Conservation (phyloP, 2,113 vertebrate genomes). For the Zapus hudsonius region DNA sequence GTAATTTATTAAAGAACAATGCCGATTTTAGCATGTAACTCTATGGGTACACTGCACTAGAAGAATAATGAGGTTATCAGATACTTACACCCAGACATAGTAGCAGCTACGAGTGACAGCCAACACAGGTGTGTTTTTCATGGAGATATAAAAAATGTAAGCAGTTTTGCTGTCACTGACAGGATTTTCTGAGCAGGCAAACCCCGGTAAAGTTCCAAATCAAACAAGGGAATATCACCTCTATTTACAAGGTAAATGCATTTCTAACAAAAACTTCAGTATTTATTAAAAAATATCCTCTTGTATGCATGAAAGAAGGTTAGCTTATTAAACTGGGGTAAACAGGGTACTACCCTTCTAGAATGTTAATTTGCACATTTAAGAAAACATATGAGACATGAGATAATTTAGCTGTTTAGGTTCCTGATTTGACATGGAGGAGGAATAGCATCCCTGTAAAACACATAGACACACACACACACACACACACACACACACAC, state of each 20-base stretch:
- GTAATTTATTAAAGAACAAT: not conserved
- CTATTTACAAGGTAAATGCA: not conserved
- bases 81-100: not conserved
- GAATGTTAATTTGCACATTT: not conserved
- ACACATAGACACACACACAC: not conserved
- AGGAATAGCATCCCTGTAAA: too few species aligned
- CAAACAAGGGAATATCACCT: constrained; percentile 33
- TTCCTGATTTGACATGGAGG: not conserved
- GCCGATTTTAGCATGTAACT: not conserved
- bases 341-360: not conserved
- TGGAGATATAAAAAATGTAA: not conserved
- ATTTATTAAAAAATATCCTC: constrained; percentile 33
- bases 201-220: constrained; percentile 14
- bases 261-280: not conserved
- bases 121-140: not conserved
- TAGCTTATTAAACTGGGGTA: not conserved
- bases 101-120: not conserved
- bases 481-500: not conserved
- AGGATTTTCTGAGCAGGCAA: constrained; percentile 40
- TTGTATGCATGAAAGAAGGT: not conserved
- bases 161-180: not conserved
- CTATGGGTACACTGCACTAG: not conserved
- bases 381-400: not conserved
- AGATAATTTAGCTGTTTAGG: not conserved
- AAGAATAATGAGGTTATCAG: not conserved